phyloP scores from a whole-genome alignment of 2,888 invertebrate species.

The Drosophila lutescens region DNA sequence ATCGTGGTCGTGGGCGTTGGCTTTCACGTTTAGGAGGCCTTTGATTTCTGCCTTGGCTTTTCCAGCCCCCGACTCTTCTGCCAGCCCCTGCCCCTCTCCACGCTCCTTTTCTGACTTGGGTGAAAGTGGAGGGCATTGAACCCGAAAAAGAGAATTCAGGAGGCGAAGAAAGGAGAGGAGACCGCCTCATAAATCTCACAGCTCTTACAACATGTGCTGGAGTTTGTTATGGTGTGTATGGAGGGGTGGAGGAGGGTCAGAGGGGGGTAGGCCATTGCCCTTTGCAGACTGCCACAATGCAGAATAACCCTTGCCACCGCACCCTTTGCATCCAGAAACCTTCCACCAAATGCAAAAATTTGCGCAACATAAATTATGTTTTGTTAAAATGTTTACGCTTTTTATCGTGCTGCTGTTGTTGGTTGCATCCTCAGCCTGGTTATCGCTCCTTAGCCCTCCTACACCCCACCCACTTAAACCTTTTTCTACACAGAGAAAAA shows the following conservation, averaged over 20 bases:
- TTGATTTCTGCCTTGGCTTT: constrained; percentile 45
- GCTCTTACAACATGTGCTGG: constrained; percentile 60
- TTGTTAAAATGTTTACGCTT: constrained; percentile 71
- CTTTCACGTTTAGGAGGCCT: constrained; percentile 68
- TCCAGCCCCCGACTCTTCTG: constrained; percentile 34
- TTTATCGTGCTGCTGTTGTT: constrained; percentile 33
- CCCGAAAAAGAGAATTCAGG: constrained; percentile 51
- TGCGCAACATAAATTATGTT: constrained; percentile 79
- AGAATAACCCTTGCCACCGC: constrained; percentile 3
- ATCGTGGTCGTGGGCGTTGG: constrained; percentile 67
- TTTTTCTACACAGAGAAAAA: constrained; percentile 1
- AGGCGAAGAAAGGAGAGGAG: constrained; percentile 54
- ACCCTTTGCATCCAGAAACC: neutral
- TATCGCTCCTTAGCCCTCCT: constrained; percentile 24
- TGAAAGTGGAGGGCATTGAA: constrained; percentile 64
- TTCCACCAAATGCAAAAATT: constrained; percentile 59
- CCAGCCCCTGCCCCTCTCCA: neutral
- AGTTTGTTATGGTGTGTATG: constrained; percentile 7
- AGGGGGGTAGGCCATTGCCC: constrained; percentile 34
- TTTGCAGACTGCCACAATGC: constrained; percentile 33
- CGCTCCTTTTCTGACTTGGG: constrained; percentile 24
- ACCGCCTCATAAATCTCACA: constrained; percentile 69
- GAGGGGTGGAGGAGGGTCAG: neutral
- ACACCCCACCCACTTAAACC: neutral
- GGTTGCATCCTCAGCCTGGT: constrained; percentile 39